phyloP scores from a whole-genome alignment of 2,113 vertebrate genomes.

The Typhlomys cinereus region DNA sequence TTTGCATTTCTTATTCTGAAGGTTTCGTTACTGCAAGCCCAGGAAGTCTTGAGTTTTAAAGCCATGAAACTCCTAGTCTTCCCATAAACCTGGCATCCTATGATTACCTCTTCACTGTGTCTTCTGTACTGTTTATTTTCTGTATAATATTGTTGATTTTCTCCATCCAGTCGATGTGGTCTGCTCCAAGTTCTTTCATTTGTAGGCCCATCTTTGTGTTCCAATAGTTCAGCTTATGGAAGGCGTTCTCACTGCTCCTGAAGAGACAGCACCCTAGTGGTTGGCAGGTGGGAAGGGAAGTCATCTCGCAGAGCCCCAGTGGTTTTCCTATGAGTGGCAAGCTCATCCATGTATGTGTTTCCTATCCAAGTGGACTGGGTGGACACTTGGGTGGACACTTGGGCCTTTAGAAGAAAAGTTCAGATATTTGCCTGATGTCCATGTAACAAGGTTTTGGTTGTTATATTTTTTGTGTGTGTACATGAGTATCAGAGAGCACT shows the following conservation, averaged over 20 bases:
- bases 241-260: neutral
- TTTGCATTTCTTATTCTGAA: neutral
- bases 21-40: neutral
- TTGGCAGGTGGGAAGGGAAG: neutral
- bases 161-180: constrained; percentile 42
- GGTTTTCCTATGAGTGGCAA: neutral
- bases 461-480: no score
- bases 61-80: neutral
- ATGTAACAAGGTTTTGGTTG: no score
- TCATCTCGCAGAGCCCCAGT: neutral
- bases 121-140: constrained; percentile 48
- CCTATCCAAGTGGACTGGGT: neutral
- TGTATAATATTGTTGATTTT: constrained; percentile 43
- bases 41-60: neutral
- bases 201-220: constrained; percentile 23
- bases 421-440: no score
- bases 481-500: no score
- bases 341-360: neutral
- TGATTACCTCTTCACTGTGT: constrained; percentile 56
- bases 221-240: constrained; percentile 36
- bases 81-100: neutral
- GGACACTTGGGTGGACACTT: neutral
- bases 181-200: constrained; percentile 3
- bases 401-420: neutral
- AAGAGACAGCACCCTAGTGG: neutral